Conservation (phyloP, 2,113 vertebrate genomes). For the Sinosuthora webbiana region DNA sequence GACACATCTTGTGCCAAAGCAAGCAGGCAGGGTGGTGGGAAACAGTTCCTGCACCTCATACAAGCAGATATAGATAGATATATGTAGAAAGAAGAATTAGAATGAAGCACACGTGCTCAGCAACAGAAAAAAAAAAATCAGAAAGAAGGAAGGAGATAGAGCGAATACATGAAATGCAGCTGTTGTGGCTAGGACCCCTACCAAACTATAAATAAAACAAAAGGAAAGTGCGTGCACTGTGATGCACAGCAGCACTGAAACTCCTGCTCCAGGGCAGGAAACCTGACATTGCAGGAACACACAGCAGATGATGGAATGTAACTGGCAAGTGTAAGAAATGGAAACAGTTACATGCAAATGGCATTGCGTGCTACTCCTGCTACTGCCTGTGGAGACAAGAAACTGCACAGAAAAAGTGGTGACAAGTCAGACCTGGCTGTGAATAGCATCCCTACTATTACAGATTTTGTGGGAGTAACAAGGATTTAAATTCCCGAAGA, state of each 20-base stretch:
- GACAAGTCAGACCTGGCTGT: neutral
- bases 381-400: neutral
- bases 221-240: neutral
- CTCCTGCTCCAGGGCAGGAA: neutral
- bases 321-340: neutral
- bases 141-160: neutral
- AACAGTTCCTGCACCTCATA: neutral
- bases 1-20: neutral
- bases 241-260: neutral
- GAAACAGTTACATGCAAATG: neutral
- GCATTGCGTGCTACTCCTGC: accelerated
- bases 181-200: neutral
- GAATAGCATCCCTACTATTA: neutral
- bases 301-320: accelerated
- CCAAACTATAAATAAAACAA: neutral
- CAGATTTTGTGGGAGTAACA: neutral
- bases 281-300: neutral
- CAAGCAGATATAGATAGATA: neutral
- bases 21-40: neutral
- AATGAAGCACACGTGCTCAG: neutral
- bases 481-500: neutral
- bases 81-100: neutral
- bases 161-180: neutral
- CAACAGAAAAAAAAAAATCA: neutral
- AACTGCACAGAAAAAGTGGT: neutral